Evolutionary conservation across 2,797 vertebrate species (phyloP).

Genomic region (Cottoperca gobio): DNA sequence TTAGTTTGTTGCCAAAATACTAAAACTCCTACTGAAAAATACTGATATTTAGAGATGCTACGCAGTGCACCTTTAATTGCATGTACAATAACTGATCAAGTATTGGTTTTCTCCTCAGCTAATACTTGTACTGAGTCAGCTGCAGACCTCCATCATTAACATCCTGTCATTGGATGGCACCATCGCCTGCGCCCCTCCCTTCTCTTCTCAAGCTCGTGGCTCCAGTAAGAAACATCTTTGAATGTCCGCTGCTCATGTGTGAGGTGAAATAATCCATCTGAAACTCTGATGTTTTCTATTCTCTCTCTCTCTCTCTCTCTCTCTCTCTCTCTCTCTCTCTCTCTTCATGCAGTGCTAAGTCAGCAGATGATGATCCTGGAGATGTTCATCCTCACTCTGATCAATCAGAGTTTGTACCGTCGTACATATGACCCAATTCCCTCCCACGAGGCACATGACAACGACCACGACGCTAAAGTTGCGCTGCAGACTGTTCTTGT

Average conservation of each 20-base stretch:
- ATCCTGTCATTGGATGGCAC: conserved; percentile 83
- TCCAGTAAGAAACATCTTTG: conserved; percentile 83
- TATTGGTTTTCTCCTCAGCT: conserved; percentile 77
- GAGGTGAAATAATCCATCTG: conserved; percentile 2
- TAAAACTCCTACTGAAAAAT: neutral
- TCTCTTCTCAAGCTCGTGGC: conserved; percentile 87
- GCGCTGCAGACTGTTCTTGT: conserved; percentile 45
- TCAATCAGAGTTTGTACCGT: conserved; percentile 84
- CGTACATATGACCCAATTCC: conserved; percentile 81
- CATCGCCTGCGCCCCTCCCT: conserved; percentile 89
- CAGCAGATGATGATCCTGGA: conserved; percentile 91
- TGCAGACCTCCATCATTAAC: conserved; percentile 90
- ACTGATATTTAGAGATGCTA: neutral
- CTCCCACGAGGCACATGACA: conserved; percentile 56
- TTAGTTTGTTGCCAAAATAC: neutral
- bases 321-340: neutral
- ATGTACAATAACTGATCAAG: conserved; percentile 14
- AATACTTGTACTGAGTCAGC: conserved; percentile 88
- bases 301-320: conserved; percentile 1
- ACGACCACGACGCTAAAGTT: conserved; percentile 44
- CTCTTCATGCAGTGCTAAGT: conserved; percentile 82
- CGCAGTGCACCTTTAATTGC: neutral
- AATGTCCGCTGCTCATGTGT: neutral
- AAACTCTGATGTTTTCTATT: neutral
- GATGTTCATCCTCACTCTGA: conserved; percentile 90